phyloP scores from a whole-genome alignment of 2,888 invertebrate species.

The Amphiduros pacificus region DNA sequence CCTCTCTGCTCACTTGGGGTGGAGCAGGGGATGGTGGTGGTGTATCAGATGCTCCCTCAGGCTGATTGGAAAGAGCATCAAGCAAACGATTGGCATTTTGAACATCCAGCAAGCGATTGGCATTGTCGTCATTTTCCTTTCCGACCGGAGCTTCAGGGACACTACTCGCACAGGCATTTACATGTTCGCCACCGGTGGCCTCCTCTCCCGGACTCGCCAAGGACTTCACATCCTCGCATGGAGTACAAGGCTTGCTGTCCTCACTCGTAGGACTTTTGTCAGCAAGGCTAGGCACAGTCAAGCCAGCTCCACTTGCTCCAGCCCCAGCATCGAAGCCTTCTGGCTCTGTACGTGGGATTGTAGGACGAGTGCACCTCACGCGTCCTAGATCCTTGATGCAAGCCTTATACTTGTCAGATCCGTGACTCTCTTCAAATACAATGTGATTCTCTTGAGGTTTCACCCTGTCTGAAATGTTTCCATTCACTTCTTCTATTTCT shows the following conservation, averaged over 20 bases:
- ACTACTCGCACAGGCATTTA: neutral
- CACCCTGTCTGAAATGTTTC: conserved; percentile 27
- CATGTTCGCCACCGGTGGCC: neutral
- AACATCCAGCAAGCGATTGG: too few relatives aligned
- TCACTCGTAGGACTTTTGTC: neutral
- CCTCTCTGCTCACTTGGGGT: too few relatives aligned
- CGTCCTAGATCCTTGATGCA: conserved; percentile 31
- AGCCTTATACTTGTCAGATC: conserved; percentile 27
- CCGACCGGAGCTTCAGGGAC: too few relatives aligned
- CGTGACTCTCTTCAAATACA: conserved; percentile 32
- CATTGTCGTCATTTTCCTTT: too few relatives aligned
- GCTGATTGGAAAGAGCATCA: too few relatives aligned
- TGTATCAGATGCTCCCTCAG: too few relatives aligned
- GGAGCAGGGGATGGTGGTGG: too few relatives aligned
- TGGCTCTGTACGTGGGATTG: conserved; percentile 19
- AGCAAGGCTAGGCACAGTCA: too few relatives aligned
- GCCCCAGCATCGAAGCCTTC: conserved; percentile 20
- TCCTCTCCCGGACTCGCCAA: neutral
- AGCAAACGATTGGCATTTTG: too few relatives aligned
- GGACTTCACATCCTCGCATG: neutral
- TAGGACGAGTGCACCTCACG: conserved; percentile 6
- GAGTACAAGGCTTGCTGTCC: neutral
- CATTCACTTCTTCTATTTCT: conserved; percentile 31
- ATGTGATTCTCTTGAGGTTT: conserved; percentile 30
- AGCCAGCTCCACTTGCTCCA: neutral